phyloP scores from a whole-genome alignment of 1,140 invertebrate genomes.

The Pachypeltis micranthus region DNA sequence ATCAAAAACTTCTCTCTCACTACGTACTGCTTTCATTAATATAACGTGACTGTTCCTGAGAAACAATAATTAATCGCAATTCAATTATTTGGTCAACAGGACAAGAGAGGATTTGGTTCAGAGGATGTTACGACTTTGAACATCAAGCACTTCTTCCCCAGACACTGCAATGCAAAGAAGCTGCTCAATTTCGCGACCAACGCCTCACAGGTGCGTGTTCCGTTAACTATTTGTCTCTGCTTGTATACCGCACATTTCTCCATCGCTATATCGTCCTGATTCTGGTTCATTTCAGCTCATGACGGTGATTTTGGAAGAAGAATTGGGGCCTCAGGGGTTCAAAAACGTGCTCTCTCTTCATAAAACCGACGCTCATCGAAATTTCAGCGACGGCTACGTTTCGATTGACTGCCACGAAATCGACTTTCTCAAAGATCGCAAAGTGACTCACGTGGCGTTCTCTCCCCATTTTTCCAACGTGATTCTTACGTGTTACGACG shows the following conservation, averaged over 20 bases:
- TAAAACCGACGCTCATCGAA: not conserved
- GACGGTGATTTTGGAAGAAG: slow-evolving; percentile 13
- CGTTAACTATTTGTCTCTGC: not conserved
- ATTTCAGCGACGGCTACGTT: slow-evolving; percentile 14
- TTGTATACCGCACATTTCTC: too few species aligned
- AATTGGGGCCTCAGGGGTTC: slow-evolving; percentile 4
- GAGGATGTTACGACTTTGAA: slow-evolving; percentile 27
- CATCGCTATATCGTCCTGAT: too few species aligned
- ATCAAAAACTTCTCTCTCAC: too few species aligned
- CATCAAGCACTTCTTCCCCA: slow-evolving; percentile 23
- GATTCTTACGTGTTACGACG: not conserved
- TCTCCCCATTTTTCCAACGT: slow-evolving; percentile 10
- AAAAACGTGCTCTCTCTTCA: slow-evolving; percentile 1
- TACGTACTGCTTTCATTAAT: too few species aligned
- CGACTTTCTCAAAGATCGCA: slow-evolving; percentile 8
- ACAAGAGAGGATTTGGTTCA: slow-evolving; percentile 37
- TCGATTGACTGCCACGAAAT: slow-evolving; percentile 11
- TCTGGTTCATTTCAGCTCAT: slow-evolving; percentile 7
- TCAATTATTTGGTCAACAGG: slow-evolving; percentile 28
- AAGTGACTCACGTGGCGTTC: slow-evolving; percentile 11
- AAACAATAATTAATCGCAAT: slow-evolving; percentile 3
- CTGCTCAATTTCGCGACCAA: not conserved
- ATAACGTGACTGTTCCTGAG: too few species aligned
- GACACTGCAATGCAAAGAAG: not conserved
- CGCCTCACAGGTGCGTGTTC: not conserved